A percentile compares a stretch with the other conserved stretches of the same genome.
These are phyloP conservation scores for Bombus waltoni DNA, from an alignment of 1,140 invertebrate genomes.

Conservation along the genomic window DNA sequence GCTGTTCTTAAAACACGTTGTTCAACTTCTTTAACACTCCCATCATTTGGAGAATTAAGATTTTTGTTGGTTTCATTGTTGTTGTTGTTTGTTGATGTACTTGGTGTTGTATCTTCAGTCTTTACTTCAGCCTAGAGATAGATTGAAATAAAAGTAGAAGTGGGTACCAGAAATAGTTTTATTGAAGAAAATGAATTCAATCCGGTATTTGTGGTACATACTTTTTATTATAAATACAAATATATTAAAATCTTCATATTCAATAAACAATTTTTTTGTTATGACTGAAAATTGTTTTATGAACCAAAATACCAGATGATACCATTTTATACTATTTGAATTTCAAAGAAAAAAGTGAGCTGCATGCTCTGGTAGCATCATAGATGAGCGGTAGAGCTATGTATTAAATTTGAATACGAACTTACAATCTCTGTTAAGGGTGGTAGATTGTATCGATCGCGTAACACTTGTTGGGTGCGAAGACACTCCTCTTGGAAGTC, in stretches of 20 bases:
- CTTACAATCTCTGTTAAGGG: constrained; percentile 79
- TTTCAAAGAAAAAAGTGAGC: constrained; percentile 23
- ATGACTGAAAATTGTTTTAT: not conserved
- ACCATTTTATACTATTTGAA: not conserved
- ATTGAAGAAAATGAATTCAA: constrained; percentile 5
- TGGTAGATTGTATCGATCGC: constrained; percentile 79
- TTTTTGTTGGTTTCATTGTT: constrained; percentile 77
- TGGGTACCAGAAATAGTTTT: constrained; percentile 55
- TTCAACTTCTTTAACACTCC: not conserved
- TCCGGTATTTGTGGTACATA: constrained; percentile 29
- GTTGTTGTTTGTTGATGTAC: constrained; percentile 75
- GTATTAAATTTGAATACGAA: constrained; percentile 70
- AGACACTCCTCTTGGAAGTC: constrained; percentile 83
- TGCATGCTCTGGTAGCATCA: constrained; percentile 35
- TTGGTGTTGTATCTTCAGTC: constrained; percentile 66
- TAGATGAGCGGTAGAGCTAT: constrained; percentile 69
- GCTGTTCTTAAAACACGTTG: constrained; percentile 3
- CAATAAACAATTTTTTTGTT: not conserved
- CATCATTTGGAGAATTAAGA: constrained; percentile 65
- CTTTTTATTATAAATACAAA: not conserved
- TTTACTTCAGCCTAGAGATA: constrained; percentile 73
- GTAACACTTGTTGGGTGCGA: constrained; percentile 80
- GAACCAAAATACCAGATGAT: constrained; percentile 34
- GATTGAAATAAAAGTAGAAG: constrained; percentile 71
- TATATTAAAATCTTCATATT: not conserved